These are phyloP conservation scores for Drosophila neonasuta DNA, from an alignment of 2,888 invertebrate species.

Conservation along the genomic window DNA sequence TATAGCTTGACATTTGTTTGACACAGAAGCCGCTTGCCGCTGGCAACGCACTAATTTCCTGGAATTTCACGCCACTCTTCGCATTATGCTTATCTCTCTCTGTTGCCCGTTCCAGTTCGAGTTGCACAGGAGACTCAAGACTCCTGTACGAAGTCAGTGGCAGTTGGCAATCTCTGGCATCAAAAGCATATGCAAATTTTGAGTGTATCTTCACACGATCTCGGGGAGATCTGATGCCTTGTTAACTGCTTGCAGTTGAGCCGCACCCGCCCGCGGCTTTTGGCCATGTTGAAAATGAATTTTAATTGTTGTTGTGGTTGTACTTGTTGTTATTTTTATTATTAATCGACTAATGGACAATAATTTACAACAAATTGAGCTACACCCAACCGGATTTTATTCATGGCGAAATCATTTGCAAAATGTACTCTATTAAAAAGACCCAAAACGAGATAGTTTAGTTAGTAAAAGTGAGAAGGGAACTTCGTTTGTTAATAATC, in stretches of 20 bases:
- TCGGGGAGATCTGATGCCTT: slow-evolving; percentile 41
- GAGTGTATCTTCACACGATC: slow-evolving; percentile 75
- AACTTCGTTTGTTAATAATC: not conserved
- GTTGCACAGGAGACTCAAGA: not conserved
- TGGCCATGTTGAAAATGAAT: slow-evolving; percentile 72
- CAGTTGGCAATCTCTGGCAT: slow-evolving; percentile 22
- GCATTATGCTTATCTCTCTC: slow-evolving; percentile 41
- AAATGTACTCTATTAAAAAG: slow-evolving; percentile 1
- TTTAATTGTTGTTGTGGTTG: slow-evolving; percentile 68
- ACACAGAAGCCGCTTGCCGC: slow-evolving; percentile 67
- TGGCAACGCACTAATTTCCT: slow-evolving; percentile 60
- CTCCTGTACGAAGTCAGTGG: not conserved
- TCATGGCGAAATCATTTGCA: slow-evolving; percentile 5
- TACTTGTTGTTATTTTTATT: not conserved
- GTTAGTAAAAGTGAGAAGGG: not conserved
- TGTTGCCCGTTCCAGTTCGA: not conserved
- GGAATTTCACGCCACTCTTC: slow-evolving; percentile 72
- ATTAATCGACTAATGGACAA: slow-evolving; percentile 45
- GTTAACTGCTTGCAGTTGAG: slow-evolving; percentile 57
- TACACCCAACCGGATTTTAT: slow-evolving; percentile 40
- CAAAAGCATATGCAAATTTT: slow-evolving; percentile 62
- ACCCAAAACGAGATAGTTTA: slow-evolving; percentile 1
- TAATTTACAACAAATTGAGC: slow-evolving; percentile 50
- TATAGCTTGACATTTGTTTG: slow-evolving; percentile 67
- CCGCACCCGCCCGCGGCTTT: slow-evolving; percentile 55